phyloP scores from a whole-genome alignment of 1,140 invertebrate genomes.

The Tetraneura akinire region DNA sequence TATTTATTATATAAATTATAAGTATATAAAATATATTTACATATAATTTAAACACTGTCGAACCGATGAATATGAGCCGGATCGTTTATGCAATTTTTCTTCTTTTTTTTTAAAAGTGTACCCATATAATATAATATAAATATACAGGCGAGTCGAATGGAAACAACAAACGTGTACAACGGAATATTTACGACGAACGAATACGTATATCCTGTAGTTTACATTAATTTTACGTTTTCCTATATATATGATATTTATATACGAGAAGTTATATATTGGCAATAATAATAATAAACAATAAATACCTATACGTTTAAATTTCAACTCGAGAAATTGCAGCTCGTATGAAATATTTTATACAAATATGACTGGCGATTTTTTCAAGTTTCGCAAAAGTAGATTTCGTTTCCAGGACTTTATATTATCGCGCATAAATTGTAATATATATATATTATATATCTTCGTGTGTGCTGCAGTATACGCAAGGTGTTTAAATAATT shows the following conservation, averaged over 20 bases:
- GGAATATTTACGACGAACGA: conserved; percentile 7
- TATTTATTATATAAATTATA: background rate
- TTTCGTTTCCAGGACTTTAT: background rate
- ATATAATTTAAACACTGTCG: conserved; percentile 11
- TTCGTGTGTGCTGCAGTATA: too few species aligned
- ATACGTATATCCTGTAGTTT: conserved; percentile 24
- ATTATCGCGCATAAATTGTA: too few species aligned
- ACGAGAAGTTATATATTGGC: background rate
- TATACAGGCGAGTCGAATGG: background rate
- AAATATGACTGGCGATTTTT: background rate
- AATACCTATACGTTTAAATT: background rate
- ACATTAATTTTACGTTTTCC: background rate
- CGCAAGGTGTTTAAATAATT: too few species aligned
- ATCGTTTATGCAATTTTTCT: background rate
- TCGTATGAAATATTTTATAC: background rate
- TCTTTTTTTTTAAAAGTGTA: too few species aligned
- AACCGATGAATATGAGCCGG: background rate
- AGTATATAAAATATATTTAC: conserved; percentile 9
- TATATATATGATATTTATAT: too few species aligned
- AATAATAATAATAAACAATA: background rate
- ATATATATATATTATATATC: too few species aligned
- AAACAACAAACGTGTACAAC: background rate
- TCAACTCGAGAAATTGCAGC: background rate
- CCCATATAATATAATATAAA: background rate
- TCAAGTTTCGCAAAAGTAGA: background rate